phyloP scores from a whole-genome alignment of 2,888 invertebrate species.

The Cerastoderma edule region DNA sequence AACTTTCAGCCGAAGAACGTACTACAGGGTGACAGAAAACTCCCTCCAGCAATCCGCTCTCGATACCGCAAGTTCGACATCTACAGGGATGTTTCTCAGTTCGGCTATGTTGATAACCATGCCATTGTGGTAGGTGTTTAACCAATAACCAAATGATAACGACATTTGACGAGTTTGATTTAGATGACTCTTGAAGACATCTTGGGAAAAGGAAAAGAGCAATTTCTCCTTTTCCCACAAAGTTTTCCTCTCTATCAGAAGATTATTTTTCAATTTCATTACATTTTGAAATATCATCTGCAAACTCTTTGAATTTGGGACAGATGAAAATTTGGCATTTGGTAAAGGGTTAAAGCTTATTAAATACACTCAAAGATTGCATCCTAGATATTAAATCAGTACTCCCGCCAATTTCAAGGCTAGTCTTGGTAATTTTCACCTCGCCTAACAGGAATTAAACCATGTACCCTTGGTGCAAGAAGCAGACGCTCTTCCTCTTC shows the following conservation, averaged over 20 bases:
- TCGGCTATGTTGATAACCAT: slow-evolving; percentile 81
- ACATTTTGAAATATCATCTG: not conserved
- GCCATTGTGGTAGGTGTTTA: slow-evolving; percentile 79
- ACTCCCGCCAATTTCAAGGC: too few relatives aligned
- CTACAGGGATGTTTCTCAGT: slow-evolving; percentile 82
- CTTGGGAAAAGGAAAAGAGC: not conserved
- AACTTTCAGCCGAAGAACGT: slow-evolving; percentile 77
- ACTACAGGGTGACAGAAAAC: slow-evolving; percentile 66
- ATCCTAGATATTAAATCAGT: too few relatives aligned
- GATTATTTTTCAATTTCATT: not conserved
- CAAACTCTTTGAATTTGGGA: too few relatives aligned
- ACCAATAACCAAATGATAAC: not conserved
- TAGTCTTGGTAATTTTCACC: too few relatives aligned
- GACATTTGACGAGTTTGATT: not conserved
- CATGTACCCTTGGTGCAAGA: too few relatives aligned
- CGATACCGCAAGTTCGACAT: slow-evolving; percentile 83
- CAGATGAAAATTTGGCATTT: too few relatives aligned
- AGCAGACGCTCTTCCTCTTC: too few relatives aligned
- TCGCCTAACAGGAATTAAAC: too few relatives aligned
- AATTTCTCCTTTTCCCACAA: too few relatives aligned
- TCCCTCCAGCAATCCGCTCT: slow-evolving; percentile 79
- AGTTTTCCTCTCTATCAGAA: not conserved
- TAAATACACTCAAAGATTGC: too few relatives aligned
- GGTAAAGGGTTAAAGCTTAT: too few relatives aligned
- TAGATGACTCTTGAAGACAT: not conserved